Base-by-base conservation (phyloP, 1,140 invertebrate species). In the Calosoma granatense region DNA sequence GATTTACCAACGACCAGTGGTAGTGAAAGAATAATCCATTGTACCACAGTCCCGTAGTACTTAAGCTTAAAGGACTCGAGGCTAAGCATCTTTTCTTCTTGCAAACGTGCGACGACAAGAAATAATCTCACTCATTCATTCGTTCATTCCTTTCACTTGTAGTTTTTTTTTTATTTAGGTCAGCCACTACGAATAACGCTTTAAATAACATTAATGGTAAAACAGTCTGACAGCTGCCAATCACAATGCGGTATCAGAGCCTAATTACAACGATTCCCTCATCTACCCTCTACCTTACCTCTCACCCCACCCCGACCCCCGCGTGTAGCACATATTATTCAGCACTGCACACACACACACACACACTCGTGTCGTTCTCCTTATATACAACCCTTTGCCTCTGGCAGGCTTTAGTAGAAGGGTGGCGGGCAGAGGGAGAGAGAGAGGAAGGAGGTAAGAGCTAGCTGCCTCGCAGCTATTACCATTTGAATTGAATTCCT, bases 401-500 rank as follows among this genome's bases (percentile, higher is more conserved):
- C 26, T 9, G 3, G 41, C n/a, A n/a, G n/a, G n/a, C n/a, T n/a
- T n/a, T n/a, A n/a, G n/a, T n/a, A n/a, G n/a, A n/a, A n/a, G n/a
- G n/a, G n/a, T n/a, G n/a, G n/a, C n/a, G n/a, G n/a, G n/a, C n/a
- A n/a, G n/a, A n/a, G n/a, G n/a, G n/a, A n/a, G n/a, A n/a, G n/a
- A n/a, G n/a, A n/a, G n/a, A 11, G 15, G 9, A 47, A 9, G 4
- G 15, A 17, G 15, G 9, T 4, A 47, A 47, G 41, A 47, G 41
- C 41, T 47, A 17, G n/a, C n/a, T n/a, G n/a, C n/a, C n/a, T n/a
- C 17, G 15, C 26, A 12, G 15, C 41, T 47, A 47, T 47, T 47
- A 47, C 41, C 41, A 47, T 47, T 47, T 47, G 41, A 47, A 47
- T 47, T 47, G 41, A 47, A 47, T 47, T 47, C 41, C 41, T 47